These are phyloP conservation scores for Crotophaga sulcirostris DNA, from an alignment of 2,113 vertebrate genomes.

Conservation along the genomic window DNA sequence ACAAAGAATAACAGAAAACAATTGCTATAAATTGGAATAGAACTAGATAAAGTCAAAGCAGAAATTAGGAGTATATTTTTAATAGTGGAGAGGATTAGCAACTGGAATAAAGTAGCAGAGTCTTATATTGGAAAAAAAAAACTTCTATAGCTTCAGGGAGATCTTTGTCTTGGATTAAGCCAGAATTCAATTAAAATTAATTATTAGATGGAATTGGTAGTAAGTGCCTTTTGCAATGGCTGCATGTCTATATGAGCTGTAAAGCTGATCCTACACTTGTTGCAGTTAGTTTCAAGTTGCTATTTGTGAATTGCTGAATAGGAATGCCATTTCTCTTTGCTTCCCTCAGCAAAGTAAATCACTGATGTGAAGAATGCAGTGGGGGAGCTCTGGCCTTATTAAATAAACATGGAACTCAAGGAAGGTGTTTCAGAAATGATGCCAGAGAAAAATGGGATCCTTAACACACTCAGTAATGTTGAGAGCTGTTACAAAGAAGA, in stretches of 20 bases:
- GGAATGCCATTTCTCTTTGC: not conserved
- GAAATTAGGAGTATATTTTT: not conserved
- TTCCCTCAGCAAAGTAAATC: not conserved
- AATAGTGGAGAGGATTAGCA: not conserved
- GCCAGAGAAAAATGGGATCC: not conserved
- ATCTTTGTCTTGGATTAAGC: not conserved
- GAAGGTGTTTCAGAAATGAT: not conserved
- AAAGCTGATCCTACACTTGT: not conserved
- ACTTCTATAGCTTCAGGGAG: not conserved
- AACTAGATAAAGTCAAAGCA: not conserved
- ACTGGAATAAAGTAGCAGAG: not conserved
- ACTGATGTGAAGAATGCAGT: not conserved
- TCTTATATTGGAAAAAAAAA: not conserved
- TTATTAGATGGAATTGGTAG: not conserved
- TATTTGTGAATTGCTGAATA: not conserved
- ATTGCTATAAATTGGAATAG: not conserved
- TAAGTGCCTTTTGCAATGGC: not conserved
- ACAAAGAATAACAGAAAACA: constrained; percentile 14
- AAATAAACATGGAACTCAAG: not conserved
- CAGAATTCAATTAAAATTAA: constrained; percentile 20
- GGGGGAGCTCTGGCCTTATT: not conserved
- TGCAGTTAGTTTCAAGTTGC: not conserved
- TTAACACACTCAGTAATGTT: not conserved
- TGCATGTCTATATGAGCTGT: not conserved
- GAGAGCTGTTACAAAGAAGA: not conserved